Conservation (phyloP, 2,888 invertebrate genomes). For the Diaprepes abbreviatus region DNA sequence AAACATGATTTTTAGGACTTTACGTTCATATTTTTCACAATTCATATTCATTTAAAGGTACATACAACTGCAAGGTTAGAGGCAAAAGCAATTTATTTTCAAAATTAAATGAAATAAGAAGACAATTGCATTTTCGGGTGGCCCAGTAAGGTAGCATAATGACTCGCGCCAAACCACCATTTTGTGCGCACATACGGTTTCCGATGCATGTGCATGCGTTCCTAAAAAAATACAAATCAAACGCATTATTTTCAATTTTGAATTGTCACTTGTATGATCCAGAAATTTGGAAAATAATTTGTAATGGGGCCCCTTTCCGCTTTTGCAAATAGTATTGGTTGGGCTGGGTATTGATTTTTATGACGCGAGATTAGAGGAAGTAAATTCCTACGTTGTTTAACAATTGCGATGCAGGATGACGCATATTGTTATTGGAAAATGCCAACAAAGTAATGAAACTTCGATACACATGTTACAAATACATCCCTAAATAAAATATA, state of each 20-base stretch:
- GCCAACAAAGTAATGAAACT: background rate
- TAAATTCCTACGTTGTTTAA: conserved; percentile 21
- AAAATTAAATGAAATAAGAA: background rate
- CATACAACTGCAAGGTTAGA: background rate
- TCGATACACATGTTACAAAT: background rate
- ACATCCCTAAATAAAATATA: too few species aligned
- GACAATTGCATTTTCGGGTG: conserved; percentile 20
- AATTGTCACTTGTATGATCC: conserved; percentile 1
- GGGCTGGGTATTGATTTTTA: conserved; percentile 34
- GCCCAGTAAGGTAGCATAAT: conserved; percentile 49
- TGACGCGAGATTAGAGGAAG: conserved; percentile 12
- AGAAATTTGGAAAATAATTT: conserved; percentile 4
- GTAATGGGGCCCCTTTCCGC: background rate
- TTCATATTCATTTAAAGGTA: background rate
- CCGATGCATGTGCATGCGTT: conserved; percentile 64
- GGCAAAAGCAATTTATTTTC: background rate
- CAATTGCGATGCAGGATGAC: conserved; percentile 23
- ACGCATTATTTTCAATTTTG: conserved; percentile 41
- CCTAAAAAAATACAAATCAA: conserved; percentile 54
- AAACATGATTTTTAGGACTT: conserved; percentile 37
- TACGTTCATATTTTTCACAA: background rate
- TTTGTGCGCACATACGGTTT: conserved; percentile 63
- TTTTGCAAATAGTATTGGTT: background rate
- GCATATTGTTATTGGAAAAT: conserved; percentile 3
- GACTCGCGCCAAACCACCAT: conserved; percentile 63